Evolutionary conservation across 2,888 invertebrate species (phyloP), one percentile per base, ranked within the genome.

Genomic region (Camponotus fellah): DNA sequence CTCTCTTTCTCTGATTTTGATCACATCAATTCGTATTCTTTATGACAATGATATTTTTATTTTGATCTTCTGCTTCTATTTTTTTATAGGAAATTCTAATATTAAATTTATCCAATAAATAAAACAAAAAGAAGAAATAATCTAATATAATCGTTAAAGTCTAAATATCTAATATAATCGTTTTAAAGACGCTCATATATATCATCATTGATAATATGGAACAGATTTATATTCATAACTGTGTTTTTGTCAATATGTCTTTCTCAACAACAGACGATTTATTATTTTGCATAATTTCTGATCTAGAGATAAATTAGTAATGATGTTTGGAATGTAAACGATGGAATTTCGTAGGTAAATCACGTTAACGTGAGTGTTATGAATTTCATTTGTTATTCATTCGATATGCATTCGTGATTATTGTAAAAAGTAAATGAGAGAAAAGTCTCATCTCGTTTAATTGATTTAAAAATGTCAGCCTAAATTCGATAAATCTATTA

Each of bases 321-420:
- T 71, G 77, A 79, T 71, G 71, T 79, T 79, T 79, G 43, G 56
- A 71, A 71, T 79, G 72, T 71, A 69, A 79, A 71, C 72, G 72
- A 79, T 58, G 77, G 34, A 69, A 79, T 71, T 79, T 58, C 71
- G 34, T 58, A n/a, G 14, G 17, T 77, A 71, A 69, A 43, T 21
- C 43, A 58, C 21, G 72, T 58, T 79, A 32, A 43, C 21, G 71
- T 71, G 72, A 58, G 14, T 37, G 43, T 71, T 71, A 46, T 71
- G 34, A 72, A 77, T 69, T 79, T 71, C 21, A 32, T 79, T 71
- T 21, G 43, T 79, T 79, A 72, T 21, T 64, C 64, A 65, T 32
- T 79, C 21, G 32, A 43, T 58, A 26, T 3, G 21, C 64, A 49
- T 53, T 79, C 49, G 26, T 10, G 75, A 66, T 76, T n/a, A 46